Conservation (phyloP, 1,140 invertebrate genomes). For the Aphaenogaster rudis region DNA sequence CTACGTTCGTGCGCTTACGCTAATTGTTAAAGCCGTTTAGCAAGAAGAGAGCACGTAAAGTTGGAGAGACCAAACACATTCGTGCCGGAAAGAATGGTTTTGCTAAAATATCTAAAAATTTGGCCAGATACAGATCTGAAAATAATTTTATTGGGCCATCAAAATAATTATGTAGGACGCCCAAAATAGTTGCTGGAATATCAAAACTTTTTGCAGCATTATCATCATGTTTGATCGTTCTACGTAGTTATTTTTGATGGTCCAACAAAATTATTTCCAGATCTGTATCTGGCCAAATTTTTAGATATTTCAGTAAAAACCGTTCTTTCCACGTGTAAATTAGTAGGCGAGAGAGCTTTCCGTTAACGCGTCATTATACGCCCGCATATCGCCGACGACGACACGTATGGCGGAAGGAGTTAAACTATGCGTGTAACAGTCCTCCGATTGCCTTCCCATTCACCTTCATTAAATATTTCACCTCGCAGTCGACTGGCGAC, state of each 20-base stretch:
- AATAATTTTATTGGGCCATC: no score
- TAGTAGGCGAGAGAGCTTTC: neutral
- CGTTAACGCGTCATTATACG: slow-evolving; percentile 4
- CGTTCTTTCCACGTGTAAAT: neutral
- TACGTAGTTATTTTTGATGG: no score
- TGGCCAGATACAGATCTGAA: no score
- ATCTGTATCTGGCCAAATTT: no score
- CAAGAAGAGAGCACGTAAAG: neutral
- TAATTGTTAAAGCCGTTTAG: neutral
- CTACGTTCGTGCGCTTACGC: neutral
- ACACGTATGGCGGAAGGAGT: slow-evolving; percentile 35
- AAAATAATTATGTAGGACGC: no score
- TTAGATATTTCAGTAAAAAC: no score
- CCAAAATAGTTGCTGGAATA: no score
- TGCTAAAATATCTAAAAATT: no score
- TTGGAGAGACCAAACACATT: neutral
- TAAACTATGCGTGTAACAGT: slow-evolving; percentile 45
- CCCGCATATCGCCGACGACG: neutral
- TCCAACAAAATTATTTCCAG: no score
- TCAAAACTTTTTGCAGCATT: no score
- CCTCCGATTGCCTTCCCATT: slow-evolving; percentile 45
- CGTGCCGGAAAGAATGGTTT: no score
- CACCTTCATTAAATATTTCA: slow-evolving; percentile 53
- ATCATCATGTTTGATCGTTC: no score
- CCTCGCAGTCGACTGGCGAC: slow-evolving; percentile 14